Evolutionary conservation across 2,113 vertebrate species (phyloP).

Genomic region (Aspiorhynchus laticeps): DNA sequence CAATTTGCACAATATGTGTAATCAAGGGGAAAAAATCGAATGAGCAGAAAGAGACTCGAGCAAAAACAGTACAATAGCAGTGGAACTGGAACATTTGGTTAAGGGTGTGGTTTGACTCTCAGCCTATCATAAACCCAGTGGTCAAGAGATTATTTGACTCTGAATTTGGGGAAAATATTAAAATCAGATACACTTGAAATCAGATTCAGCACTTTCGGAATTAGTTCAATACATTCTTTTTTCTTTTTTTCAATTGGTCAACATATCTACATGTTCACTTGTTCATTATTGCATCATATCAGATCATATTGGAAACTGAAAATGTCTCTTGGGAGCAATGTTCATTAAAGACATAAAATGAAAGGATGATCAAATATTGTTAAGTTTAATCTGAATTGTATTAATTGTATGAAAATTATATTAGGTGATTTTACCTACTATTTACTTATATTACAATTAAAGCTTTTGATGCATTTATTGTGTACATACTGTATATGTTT

Average conservation of each 20-base stretch:
- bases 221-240: not conserved
- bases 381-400: not conserved
- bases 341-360: not conserved
- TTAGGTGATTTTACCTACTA: not conserved
- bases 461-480: not conserved
- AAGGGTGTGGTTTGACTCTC: constrained; percentile 14
- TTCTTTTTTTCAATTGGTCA: not conserved
- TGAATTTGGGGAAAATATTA: constrained; percentile 16
- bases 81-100: constrained; percentile 21
- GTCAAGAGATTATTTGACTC: constrained; percentile 21
- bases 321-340: not conserved
- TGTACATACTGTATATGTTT: not conserved
- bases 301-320: not conserved
- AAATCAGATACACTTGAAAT: not conserved
- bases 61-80: constrained; percentile 42
- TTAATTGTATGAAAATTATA: not conserved
- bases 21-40: constrained; percentile 49
- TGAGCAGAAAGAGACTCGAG: constrained; percentile 36
- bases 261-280: not conserved
- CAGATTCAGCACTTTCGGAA: not conserved
- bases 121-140: constrained; percentile 25
- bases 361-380: too few relatives aligned
- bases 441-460: not conserved
- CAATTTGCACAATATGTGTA: constrained; percentile 54
- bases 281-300: not conserved